phyloP scores from a whole-genome alignment of 2,888 invertebrate genomes.

The Idaea biselata region DNA sequence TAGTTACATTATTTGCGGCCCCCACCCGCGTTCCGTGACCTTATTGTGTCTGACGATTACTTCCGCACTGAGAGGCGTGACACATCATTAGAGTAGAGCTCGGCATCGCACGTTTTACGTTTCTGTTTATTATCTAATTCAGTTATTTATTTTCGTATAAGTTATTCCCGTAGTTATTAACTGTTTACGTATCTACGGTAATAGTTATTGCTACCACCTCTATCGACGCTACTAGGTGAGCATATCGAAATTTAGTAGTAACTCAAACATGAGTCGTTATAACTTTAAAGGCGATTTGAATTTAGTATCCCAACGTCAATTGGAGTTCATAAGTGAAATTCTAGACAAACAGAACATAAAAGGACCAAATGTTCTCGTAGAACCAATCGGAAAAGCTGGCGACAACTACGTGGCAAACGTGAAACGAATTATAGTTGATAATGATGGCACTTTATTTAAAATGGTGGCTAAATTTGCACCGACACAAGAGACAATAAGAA shows the following conservation, averaged over 20 bases:
- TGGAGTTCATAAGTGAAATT: slow-evolving; percentile 14
- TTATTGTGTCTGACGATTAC: no score
- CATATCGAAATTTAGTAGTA: background rate
- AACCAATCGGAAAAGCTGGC: slow-evolving; percentile 23
- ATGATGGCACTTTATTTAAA: slow-evolving; percentile 28
- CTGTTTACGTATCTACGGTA: no score
- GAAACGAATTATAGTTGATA: slow-evolving; percentile 22
- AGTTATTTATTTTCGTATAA: no score
- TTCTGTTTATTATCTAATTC: no score
- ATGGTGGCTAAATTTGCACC: slow-evolving; percentile 51
- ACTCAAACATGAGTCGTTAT: slow-evolving; percentile 10
- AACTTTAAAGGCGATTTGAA: slow-evolving; percentile 21
- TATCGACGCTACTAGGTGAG: background rate
- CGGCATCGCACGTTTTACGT: no score
- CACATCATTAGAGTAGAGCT: no score
- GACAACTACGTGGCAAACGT: slow-evolving; percentile 27
- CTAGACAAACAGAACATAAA: slow-evolving; percentile 9
- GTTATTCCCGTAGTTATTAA: no score
- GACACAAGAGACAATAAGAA: slow-evolving; percentile 16
- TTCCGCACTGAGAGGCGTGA: no score
- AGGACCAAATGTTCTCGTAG: slow-evolving; percentile 13
- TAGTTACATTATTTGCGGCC: no score
- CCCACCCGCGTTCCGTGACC: no score
- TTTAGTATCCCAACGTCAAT: slow-evolving; percentile 17
- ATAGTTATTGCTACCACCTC: no score